Evolutionary conservation across 2,888 invertebrate species (phyloP), one percentile per base, ranked within the genome.

Genomic region (Eudemis profundana): DNA sequence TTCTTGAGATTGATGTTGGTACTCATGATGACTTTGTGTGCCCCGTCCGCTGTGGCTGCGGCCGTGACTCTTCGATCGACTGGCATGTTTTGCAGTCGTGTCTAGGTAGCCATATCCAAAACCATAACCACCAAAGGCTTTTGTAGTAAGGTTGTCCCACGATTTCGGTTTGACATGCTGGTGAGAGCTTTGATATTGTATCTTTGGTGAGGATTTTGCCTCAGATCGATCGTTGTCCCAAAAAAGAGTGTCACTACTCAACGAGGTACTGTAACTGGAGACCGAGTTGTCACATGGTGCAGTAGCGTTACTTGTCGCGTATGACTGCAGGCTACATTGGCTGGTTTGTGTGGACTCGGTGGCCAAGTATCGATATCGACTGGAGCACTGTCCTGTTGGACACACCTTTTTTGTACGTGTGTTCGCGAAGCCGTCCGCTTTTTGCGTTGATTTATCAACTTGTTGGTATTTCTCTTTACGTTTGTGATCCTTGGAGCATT

Each of bases 131-230:
- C 97, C 96, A 71, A 96, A 95, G 0, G 96, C 95, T 87, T 97
- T 97, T 1, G 96, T 96, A 0, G 97, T 96, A 61, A 97, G 88
- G 85, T 97, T 97, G 80, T 97, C 97, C 97, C 97, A 97, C 0
- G 97, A 97, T 82, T 97, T 97, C 0, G 97, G 97, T 78, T 97
- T 97, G 0, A 81, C 85, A 60, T 92, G 86, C 70, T 88, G 90
- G 67, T 92, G 87, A 21, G 89, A 81, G 67, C 84, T 90, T 70
- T 92, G 92, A 57, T 92, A 91, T 72, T 92, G 91, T 66, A 91
- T 90, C 84, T 87, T 92, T 69, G 93, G 87, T 67, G 90, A 81
- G 69, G 92, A 76, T 70, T 90, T 78, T 72, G 89, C 70, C 76
- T 93, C 91, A 7, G 86, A 78, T 1, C 90, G 82, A 57, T 90